Evolutionary conservation across 1,140 invertebrate genomes (phyloP).

Genomic region (Cataglyphis hispanica): DNA sequence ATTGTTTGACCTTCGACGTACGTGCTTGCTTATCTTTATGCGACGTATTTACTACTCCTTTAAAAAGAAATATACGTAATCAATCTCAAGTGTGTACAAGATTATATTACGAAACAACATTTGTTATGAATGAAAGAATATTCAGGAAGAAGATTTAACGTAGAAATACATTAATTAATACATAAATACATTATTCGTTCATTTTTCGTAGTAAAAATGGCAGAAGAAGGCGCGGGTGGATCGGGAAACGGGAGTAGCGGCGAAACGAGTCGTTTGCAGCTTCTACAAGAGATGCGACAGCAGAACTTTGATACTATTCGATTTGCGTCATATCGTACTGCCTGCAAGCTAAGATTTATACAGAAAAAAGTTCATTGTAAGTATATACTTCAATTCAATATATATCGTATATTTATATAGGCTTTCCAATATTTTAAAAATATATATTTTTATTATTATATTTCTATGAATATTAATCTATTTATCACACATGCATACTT

Average conservation of each 20-base stretch:
- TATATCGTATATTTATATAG: too few species aligned
- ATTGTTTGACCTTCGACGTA: conserved; percentile 38
- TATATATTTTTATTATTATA: background rate
- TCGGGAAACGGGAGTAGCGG: conserved; percentile 78
- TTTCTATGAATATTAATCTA: background rate
- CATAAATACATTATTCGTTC: conserved; percentile 1
- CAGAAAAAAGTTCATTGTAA: conserved; percentile 98
- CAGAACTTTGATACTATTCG: conserved; percentile 98
- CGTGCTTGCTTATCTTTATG: conserved; percentile 18
- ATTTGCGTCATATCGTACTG: conserved; percentile 98
- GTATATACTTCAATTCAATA: conserved; percentile 77
- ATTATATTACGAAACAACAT: background rate
- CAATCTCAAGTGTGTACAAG: background rate
- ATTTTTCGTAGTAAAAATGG: conserved; percentile 77
- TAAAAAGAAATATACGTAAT: background rate
- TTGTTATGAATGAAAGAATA: background rate
- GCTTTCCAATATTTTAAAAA: too few species aligned
- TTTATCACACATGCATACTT: background rate
- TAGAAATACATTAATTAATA: background rate
- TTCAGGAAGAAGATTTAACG: background rate
- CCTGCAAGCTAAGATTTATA: conserved; percentile 98
- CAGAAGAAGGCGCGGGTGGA: conserved; percentile 81
- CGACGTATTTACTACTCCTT: background rate
- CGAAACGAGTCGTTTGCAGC: conserved; percentile 88
- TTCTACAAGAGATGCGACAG: conserved; percentile 94